phyloP scores from a whole-genome alignment of 1,140 invertebrate species.

The Trachymyrmex cornetzi region DNA sequence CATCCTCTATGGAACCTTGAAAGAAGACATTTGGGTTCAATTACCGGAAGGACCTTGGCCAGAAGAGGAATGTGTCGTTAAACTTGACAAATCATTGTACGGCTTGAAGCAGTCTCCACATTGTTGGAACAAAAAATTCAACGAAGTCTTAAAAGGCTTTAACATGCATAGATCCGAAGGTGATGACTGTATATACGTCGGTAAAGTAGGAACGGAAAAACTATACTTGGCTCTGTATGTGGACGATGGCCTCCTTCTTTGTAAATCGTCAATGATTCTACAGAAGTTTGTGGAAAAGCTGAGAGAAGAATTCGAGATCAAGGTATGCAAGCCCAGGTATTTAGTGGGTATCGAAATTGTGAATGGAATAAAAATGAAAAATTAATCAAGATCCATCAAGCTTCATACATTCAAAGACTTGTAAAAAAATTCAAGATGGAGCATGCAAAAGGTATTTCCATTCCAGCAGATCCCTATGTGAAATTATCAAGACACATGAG shows the following conservation, averaged over 20 bases:
- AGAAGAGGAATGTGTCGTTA: background rate
- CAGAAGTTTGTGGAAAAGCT: too few relatives aligned
- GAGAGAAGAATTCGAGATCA: too few relatives aligned
- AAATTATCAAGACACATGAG: too few relatives aligned
- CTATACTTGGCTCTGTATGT: background rate
- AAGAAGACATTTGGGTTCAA: conserved; percentile 12
- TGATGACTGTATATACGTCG: conserved; percentile 2
- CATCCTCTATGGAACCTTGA: conserved; percentile 27
- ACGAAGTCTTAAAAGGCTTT: background rate
- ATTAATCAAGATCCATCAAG: background rate
- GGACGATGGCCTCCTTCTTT: background rate
- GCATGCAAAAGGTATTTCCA: too few relatives aligned
- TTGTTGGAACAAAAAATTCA: background rate
- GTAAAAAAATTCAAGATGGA: too few relatives aligned
- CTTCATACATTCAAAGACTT: background rate
- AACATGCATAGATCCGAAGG: background rate
- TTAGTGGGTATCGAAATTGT: background rate
- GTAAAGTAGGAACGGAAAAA: background rate
- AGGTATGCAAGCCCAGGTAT: too few relatives aligned
- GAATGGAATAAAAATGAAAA: background rate
- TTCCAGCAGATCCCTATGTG: too few relatives aligned
- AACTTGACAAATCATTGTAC: background rate
- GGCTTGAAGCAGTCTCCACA: background rate
- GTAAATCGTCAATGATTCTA: background rate
- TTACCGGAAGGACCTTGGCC: background rate